Conservation (phyloP, 2,113 vertebrate genomes). For the Cyanoderma ruficeps region DNA sequence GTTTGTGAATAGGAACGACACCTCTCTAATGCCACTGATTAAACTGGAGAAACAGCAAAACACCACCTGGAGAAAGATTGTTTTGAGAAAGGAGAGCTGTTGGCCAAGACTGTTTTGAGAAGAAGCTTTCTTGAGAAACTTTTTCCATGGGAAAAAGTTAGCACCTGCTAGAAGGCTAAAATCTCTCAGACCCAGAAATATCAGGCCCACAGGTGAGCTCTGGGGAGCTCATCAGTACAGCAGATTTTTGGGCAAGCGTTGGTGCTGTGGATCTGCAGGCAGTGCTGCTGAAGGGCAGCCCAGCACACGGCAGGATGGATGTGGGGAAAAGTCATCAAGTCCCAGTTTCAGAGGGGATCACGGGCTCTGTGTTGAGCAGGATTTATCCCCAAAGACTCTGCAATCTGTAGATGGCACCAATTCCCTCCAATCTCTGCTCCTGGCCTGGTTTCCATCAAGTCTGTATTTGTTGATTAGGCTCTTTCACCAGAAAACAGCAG, state of each 20-base stretch:
- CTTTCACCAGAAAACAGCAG: background rate
- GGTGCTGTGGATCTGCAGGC: background rate
- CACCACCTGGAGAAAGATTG: no score
- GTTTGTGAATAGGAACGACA: no score
- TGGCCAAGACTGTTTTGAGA: no score
- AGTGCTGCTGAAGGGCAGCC: background rate
- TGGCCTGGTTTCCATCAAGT: background rate
- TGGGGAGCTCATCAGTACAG: background rate
- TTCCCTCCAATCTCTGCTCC: background rate
- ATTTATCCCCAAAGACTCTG: background rate
- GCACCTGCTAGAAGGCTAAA: no score
- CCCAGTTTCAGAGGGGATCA: background rate
- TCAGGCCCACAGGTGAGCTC: background rate
- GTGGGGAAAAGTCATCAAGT: fast-evolving
- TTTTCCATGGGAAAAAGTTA: no score
- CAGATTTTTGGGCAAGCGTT: background rate
- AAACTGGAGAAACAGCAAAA: no score
- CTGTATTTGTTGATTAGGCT: background rate
- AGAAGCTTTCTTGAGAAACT: no score
- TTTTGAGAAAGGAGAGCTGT: no score
- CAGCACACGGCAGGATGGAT: fast-evolving
- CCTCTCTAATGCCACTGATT: no score
- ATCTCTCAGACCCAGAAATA: no score
- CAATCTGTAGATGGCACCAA: background rate
- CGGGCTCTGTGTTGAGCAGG: background rate